These are phyloP conservation scores for Akabosia matsudoensis DNA, from an alignment of 1,140 invertebrate species.

Conservation along the genomic window DNA sequence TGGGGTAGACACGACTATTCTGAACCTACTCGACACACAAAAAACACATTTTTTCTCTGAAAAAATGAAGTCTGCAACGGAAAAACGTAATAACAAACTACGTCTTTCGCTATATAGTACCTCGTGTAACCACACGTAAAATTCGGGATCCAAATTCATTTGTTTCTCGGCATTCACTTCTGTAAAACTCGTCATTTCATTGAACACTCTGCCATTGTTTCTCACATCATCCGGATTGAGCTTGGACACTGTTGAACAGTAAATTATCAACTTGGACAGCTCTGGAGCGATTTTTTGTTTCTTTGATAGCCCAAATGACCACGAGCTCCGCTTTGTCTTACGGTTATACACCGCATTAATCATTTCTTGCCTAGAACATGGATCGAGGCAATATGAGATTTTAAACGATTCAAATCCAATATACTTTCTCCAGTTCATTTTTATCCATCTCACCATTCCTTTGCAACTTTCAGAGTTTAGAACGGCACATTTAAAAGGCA, in stretches of 20 bases:
- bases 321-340: background rate
- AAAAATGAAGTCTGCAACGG: too few relatives aligned
- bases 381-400: background rate
- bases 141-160: background rate
- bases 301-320: constrained; percentile 27
- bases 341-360: constrained; percentile 26
- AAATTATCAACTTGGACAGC: constrained; percentile 92
- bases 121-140: constrained; percentile 11
- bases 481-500: constrained; percentile 32
- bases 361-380: constrained; percentile 21
- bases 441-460: constrained; percentile 34
- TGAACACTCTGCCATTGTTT: constrained; percentile 68
- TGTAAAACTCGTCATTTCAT: constrained; percentile 54
- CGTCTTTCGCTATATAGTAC: background rate
- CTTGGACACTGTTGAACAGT: constrained; percentile 86
- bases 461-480: constrained; percentile 24
- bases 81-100: too few relatives aligned
- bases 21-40: too few relatives aligned
- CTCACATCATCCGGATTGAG: constrained; percentile 61
- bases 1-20: constrained; percentile 87
- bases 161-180: background rate
- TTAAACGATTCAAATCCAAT: background rate
- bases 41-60: too few relatives aligned
- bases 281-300: constrained; percentile 68
- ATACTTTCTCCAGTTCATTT: background rate